Base-by-base conservation (phyloP, 2,888 invertebrate genomes). In the Catocala sponsa region DNA sequence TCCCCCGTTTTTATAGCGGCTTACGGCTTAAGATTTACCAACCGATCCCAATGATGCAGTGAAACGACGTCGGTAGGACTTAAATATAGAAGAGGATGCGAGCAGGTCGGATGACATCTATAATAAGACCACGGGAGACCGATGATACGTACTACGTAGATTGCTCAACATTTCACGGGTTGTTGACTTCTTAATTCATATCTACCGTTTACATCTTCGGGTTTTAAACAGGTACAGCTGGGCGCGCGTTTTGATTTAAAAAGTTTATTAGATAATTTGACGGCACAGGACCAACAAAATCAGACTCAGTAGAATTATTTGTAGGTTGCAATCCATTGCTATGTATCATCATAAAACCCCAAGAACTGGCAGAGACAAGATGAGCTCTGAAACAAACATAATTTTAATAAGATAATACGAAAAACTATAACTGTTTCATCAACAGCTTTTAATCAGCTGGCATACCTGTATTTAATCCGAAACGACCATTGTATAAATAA, bases 21-120 rank as follows among this genome's bases (percentile, higher is more conserved):
- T 77, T 76, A 70, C 74, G 76, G 77, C 67, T 80, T 72, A 74
- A 81, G 78, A 80, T 79, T 83, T 78, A 80, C 83, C 80, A 81
- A 74, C 66, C 78, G 80, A 82, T 82, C 81, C 77, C 78, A 80
- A 82, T 81, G 83, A 84, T 85, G 82, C 83, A 82, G 83, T 79
- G 84, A 82, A 83, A 82, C 84, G 83, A 78, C 85, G 86, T 80
- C 78, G 86, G 84, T 88, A 82, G 84, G 80, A 80, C 86, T 92
- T 94, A 94, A 90, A 94, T 94, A 90, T 93, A 94, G 92, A 92
- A 87, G 89, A 89, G 90, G 91, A 94, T 92, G 90, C 89, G 87
- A 89, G 91, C 91, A 91, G 94, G 91, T 92, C 92, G 91, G 89
- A 86, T 94, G 94, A 92, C 94, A 92, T 91, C 94, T 94, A 94